These are phyloP conservation scores for Tineola bisselliella DNA, from an alignment of 2,888 invertebrate species.

Conservation along the genomic window DNA sequence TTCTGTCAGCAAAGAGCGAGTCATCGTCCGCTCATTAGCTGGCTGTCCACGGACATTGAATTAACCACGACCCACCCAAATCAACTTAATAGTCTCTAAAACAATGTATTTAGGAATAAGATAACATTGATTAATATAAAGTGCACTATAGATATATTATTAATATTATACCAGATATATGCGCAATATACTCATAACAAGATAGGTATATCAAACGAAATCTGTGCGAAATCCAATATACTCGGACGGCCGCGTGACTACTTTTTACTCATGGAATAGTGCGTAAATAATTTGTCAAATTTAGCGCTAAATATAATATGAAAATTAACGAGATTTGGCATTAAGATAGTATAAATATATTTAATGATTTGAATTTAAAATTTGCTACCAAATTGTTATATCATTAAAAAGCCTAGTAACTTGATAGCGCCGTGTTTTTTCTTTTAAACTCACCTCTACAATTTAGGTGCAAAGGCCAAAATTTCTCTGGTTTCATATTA, in stretches of 20 bases:
- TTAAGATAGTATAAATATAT: background rate
- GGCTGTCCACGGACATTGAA: constrained; percentile 52
- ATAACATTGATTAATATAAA: background rate
- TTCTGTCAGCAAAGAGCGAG: constrained; percentile 41
- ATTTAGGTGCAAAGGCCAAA: constrained; percentile 55
- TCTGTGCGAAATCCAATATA: no score
- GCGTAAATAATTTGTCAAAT: background rate
- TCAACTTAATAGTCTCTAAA: constrained; percentile 43
- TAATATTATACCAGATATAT: no score
- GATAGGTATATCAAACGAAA: no score
- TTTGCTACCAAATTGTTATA: background rate
- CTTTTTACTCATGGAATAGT: no score
- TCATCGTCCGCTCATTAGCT: constrained; percentile 57
- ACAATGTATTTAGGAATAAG: constrained; percentile 28
- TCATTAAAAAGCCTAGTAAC: background rate
- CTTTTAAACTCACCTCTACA: constrained; percentile 55
- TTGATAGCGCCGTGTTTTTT: constrained; percentile 28
- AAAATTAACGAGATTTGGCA: background rate
- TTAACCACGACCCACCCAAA: constrained; percentile 44
- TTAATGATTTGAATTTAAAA: background rate
- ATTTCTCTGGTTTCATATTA: constrained; percentile 39
- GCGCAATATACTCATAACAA: no score
- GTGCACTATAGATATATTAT: background rate
- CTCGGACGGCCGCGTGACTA: no score
- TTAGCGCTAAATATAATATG: background rate